Conservation (phyloP, 2,113 vertebrate genomes). For the Orycteropus afer region DNA sequence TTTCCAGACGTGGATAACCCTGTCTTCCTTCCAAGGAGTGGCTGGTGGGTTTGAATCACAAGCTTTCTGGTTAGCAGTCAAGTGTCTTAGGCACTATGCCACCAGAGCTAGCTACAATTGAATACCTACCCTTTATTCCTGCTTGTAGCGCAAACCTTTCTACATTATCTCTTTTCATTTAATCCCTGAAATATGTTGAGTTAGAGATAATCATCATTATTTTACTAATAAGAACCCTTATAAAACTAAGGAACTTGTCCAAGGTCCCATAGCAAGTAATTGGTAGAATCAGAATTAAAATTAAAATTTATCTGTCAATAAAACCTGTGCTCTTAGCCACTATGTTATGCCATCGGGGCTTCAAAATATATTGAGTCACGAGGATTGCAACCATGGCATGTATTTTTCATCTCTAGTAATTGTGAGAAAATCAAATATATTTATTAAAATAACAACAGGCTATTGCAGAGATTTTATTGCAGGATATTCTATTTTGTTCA, state of each 20-base stretch:
- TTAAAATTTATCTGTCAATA: background rate
- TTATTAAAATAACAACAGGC: background rate
- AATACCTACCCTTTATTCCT: background rate
- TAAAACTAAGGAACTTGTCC: constrained; percentile 3
- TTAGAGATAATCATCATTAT: background rate
- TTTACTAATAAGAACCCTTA: constrained; percentile 37
- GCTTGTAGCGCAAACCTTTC: constrained; percentile 13
- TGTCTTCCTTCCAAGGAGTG: too few species aligned
- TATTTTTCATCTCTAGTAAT: background rate
- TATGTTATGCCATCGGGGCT: background rate
- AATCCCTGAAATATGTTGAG: constrained; percentile 13
- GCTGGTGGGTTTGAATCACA: too few species aligned
- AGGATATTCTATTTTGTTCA: background rate
- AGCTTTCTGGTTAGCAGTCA: too few species aligned
- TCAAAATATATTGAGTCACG: background rate
- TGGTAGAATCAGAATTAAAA: background rate
- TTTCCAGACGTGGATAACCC: too few species aligned
- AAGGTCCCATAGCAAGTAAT: background rate
- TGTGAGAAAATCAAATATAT: background rate
- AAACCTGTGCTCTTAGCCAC: background rate
- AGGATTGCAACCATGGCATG: fast-evolving
- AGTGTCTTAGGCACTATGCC: too few species aligned
- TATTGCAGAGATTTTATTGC: background rate
- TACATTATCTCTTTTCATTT: background rate
- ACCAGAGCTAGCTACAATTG: too few species aligned